These are phyloP conservation scores for Xiphorhynchus elegans DNA, from an alignment of 2,113 vertebrate species.

Conservation along the genomic window DNA sequence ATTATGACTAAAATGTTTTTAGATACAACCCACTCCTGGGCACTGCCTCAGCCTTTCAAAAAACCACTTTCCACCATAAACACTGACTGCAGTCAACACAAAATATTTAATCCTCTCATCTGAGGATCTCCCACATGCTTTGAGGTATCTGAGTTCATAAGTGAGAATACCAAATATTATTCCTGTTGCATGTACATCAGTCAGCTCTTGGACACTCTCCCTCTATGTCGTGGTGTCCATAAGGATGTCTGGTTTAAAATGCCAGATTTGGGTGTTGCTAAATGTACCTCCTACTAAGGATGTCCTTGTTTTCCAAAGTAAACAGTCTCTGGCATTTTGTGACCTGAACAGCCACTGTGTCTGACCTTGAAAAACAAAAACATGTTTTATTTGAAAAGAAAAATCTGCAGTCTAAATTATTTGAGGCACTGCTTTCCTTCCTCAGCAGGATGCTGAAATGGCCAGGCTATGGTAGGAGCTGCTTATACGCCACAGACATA, in stretches of 20 bases:
- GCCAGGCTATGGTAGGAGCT: not conserved
- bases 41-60: not conserved
- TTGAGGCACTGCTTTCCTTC: constrained; percentile 23
- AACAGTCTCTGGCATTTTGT: constrained; percentile 35
- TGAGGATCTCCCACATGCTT: not conserved
- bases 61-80: constrained; percentile 15
- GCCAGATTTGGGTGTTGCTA: constrained; percentile 4
- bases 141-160: not conserved
- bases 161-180: constrained; percentile 19
- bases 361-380: constrained; percentile 57
- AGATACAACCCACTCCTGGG: not conserved
- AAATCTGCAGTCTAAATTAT: constrained; percentile 21
- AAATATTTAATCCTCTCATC: constrained; percentile 21
- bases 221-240: constrained; percentile 7
- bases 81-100: not conserved
- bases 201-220: not conserved
- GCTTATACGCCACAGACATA: not conserved
- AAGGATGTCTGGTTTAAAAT: constrained; percentile 39
- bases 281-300: constrained; percentile 10
- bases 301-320: constrained; percentile 56
- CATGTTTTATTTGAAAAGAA: constrained; percentile 40
- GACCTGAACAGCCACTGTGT: constrained; percentile 22
- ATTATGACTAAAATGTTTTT: not conserved
- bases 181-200: not conserved
- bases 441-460: constrained; percentile 31